Evolutionary conservation across 2,113 vertebrate genomes (phyloP), one percentile per base, ranked within the genome.

Genomic region (Argyrosomus japonicus): DNA sequence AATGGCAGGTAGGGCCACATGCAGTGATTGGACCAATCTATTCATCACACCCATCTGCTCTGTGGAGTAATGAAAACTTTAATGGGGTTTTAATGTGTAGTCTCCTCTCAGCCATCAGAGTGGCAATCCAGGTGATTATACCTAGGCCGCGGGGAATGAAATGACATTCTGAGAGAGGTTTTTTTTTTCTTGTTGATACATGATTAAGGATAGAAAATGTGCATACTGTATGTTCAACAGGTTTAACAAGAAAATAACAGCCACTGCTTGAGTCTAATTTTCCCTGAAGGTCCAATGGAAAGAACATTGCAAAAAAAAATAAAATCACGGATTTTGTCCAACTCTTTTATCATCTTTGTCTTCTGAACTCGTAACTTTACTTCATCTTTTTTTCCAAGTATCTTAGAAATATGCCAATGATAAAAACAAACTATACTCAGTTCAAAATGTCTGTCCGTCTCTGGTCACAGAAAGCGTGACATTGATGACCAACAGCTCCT

Each of bases 71-170:
- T 91, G 78, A 89, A 87, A 86, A 83, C 78, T 78, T 67, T 84
- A 88, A 92, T 93, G 83, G 43, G 74, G 27, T 95, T 93, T 93
- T 88, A 92, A 93, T 92, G 92, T 82, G 88, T 32, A 36, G 48
- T 36, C 54, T 64, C 60, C 51, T 57, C 63, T 53, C 65, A 61
- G 79, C 47, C 77, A 56, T 84, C 69, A 82, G 63, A 70, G 54
- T 75, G 68, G 61, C 82, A 86, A 60, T 77, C 56, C 58, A 86
- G 71, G 88, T 81, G 60, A 90, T 85, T 85, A 78, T 65, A 85
- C 75, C 80, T 83, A 58, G 57, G 77, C 80, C 54, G 48, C 14
- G 4, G 77, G 67, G 78, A 70, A 72, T 47, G 75, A 64, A 78
- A 57, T 79, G 3, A 83, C 67, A 81, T 70, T 84, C 60, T 76